Percentiles rank a stretch among this genome's conserved stretches.
Evolutionary conservation across 2,888 invertebrate genomes (phyloP).

Genomic region (Athalia circularis): DNA sequence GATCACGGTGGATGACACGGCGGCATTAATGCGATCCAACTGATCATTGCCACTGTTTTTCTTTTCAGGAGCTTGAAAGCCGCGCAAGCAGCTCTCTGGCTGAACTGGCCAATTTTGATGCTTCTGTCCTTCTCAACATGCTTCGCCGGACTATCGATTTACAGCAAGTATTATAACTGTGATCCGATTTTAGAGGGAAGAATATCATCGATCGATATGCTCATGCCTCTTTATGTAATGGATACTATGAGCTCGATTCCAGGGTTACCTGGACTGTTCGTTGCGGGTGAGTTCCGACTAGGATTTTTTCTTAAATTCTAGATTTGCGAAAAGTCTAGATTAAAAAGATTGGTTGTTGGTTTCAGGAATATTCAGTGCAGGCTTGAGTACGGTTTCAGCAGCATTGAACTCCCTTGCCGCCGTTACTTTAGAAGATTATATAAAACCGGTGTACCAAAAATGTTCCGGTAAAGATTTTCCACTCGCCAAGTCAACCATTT

Average conservation of each 20-base stretch:
- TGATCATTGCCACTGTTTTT: slow-evolving; percentile 36
- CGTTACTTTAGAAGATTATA: slow-evolving; percentile 91
- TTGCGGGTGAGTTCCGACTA: slow-evolving; percentile 77
- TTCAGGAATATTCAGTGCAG: slow-evolving; percentile 89
- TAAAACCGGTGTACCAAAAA: slow-evolving; percentile 74
- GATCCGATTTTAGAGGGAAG: slow-evolving; percentile 83
- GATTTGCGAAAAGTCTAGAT: not conserved
- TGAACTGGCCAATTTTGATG: slow-evolving; percentile 87
- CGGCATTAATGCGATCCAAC: not conserved
- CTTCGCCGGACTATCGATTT: slow-evolving; percentile 85
- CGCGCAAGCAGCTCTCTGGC: slow-evolving; percentile 85
- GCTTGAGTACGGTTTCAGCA: slow-evolving; percentile 93
- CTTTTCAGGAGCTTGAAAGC: slow-evolving; percentile 67
- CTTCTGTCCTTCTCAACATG: slow-evolving; percentile 83
- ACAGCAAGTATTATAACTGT: slow-evolving; percentile 87
- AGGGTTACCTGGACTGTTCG: slow-evolving; percentile 91
- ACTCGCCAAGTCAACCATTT: slow-evolving; percentile 53
- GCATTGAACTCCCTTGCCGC: slow-evolving; percentile 93
- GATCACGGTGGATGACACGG: not conserved
- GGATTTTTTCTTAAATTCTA: not conserved
- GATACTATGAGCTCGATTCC: slow-evolving; percentile 84
- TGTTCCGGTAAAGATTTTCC: slow-evolving; percentile 59
- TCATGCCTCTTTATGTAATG: slow-evolving; percentile 88
- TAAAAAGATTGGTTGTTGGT: not conserved
- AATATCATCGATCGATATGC: slow-evolving; percentile 83